A percentile compares a stretch with the other conserved stretches of the same genome.
These are phyloP conservation scores for Gambusia holbrooki DNA, from an alignment of 2,113 vertebrate species.

Conservation along the genomic window DNA sequence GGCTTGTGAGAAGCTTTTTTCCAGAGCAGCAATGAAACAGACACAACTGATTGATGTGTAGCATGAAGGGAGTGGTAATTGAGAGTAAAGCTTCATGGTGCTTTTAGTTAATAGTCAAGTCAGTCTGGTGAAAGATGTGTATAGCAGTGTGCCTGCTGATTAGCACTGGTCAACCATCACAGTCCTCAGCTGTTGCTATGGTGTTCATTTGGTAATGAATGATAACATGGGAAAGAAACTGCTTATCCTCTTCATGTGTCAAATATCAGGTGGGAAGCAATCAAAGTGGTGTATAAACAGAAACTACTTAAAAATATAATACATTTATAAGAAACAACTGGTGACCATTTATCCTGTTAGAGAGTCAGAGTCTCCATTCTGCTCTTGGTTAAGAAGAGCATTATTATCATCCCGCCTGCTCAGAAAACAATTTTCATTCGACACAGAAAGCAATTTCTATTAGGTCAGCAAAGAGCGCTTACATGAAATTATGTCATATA, in stretches of 20 bases:
- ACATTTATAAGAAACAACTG: constrained; percentile 60
- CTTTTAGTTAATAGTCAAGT: constrained; percentile 85
- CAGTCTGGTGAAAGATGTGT: constrained; percentile 80
- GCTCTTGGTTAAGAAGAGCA: constrained; percentile 36
- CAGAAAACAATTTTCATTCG: constrained; percentile 1
- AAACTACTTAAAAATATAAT: constrained; percentile 61
- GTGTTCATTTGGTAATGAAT: constrained; percentile 76
- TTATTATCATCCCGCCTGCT: constrained; percentile 58
- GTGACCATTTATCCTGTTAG: constrained; percentile 58
- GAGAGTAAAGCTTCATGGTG: constrained; percentile 79
- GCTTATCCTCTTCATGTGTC: constrained; percentile 39
- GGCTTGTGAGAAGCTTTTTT: constrained; percentile 28
- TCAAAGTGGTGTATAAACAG: constrained; percentile 39
- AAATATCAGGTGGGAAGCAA: constrained; percentile 55
- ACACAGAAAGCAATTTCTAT: constrained; percentile 12
- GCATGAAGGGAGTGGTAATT: constrained; percentile 80
- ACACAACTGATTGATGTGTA: constrained; percentile 76
- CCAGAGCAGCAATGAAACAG: constrained; percentile 71
- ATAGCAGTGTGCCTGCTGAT: constrained; percentile 73
- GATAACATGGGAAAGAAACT: constrained; percentile 25
- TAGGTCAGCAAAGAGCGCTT: constrained; percentile 10
- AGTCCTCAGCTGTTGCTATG: constrained; percentile 30
- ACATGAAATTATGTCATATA: constrained; percentile 27
- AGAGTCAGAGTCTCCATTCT: not conserved
- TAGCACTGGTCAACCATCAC: constrained; percentile 73